These are phyloP conservation scores for Panthera leo DNA, from an alignment of 2,113 vertebrate species.

Conservation along the genomic window DNA sequence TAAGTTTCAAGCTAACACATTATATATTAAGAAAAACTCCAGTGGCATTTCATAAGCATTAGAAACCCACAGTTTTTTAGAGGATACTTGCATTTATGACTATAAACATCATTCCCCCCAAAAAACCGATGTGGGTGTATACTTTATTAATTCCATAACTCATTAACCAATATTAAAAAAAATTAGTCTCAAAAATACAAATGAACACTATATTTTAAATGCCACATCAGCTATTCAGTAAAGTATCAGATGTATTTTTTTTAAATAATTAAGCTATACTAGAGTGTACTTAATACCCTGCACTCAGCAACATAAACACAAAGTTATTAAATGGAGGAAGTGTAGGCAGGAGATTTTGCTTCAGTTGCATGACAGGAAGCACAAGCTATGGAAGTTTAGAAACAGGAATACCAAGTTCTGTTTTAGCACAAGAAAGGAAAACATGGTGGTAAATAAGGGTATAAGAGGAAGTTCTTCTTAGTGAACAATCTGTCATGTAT, in stretches of 20 bases:
- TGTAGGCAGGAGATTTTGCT: conserved; percentile 47
- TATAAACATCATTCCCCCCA: background rate
- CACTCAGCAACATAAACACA: conserved; percentile 51
- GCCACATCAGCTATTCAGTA: background rate
- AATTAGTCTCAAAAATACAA: conserved; percentile 19
- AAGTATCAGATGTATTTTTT: background rate
- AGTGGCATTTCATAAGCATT: conserved; percentile 32
- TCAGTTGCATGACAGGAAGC: conserved; percentile 69
- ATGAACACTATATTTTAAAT: background rate
- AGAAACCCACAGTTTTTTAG: conserved; percentile 48
- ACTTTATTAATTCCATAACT: conserved; percentile 44
- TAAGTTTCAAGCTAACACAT: conserved; percentile 13
- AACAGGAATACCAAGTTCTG: conserved; percentile 69
- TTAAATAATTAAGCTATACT: background rate
- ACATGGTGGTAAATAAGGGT: background rate
- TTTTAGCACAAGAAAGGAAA: conserved; percentile 58
- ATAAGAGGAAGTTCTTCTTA: conserved; percentile 61
- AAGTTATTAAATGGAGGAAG: conserved; percentile 56
- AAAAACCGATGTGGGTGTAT: background rate
- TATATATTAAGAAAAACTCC: conserved; percentile 16
- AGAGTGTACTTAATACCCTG: conserved; percentile 21
- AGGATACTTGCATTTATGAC: background rate
- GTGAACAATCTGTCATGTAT: background rate
- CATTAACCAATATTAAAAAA: conserved; percentile 33
- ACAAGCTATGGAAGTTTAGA: conserved; percentile 58